phyloP scores from a whole-genome alignment of 2,797 vertebrate genomes.

The Enteromius radiatus region DNA sequence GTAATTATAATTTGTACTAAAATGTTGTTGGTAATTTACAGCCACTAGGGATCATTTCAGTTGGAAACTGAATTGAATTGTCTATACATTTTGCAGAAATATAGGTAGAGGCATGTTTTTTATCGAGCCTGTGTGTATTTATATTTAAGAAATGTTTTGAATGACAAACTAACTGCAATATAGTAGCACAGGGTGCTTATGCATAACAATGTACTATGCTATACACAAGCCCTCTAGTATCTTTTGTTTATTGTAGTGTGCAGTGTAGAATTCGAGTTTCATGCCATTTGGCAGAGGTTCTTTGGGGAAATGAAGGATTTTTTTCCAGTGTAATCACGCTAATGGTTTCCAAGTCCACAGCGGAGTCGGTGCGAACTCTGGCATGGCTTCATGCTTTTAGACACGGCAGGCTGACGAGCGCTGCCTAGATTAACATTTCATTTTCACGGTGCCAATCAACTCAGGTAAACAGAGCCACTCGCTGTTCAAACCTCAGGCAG shows the following conservation, averaged over 20 bases:
- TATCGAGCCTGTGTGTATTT: not conserved
- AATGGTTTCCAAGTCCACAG: slow-evolving; percentile 50
- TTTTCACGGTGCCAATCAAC: slow-evolving; percentile 60
- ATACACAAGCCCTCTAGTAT: slow-evolving; percentile 9
- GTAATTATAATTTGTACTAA: not conserved
- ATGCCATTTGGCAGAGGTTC: slow-evolving; percentile 40
- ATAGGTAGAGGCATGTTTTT: not conserved
- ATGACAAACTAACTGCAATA: slow-evolving; percentile 14
- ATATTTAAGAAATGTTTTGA: not conserved
- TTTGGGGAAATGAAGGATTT: slow-evolving; percentile 46
- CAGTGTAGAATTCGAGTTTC: slow-evolving; percentile 25
- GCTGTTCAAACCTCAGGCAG: slow-evolving; percentile 53
- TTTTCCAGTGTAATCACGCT: slow-evolving; percentile 46
- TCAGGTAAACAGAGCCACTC: slow-evolving; percentile 51
- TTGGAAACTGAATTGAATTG: not conserved
- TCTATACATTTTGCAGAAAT: not conserved
- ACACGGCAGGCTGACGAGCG: slow-evolving; percentile 26
- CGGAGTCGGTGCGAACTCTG: slow-evolving; percentile 46
- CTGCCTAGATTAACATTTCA: slow-evolving; percentile 62
- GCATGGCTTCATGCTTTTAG: slow-evolving; percentile 48
- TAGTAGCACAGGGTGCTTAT: not conserved
- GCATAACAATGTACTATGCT: not conserved
- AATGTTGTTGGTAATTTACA: no score
- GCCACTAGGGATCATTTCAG: not conserved
- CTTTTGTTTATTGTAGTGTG: slow-evolving; percentile 24